Percentiles rank a stretch among this genome's conserved stretches.
These are phyloP conservation scores for Philopotamus ludificatus DNA, from an alignment of 1,140 invertebrate species.

Conservation along the genomic window DNA sequence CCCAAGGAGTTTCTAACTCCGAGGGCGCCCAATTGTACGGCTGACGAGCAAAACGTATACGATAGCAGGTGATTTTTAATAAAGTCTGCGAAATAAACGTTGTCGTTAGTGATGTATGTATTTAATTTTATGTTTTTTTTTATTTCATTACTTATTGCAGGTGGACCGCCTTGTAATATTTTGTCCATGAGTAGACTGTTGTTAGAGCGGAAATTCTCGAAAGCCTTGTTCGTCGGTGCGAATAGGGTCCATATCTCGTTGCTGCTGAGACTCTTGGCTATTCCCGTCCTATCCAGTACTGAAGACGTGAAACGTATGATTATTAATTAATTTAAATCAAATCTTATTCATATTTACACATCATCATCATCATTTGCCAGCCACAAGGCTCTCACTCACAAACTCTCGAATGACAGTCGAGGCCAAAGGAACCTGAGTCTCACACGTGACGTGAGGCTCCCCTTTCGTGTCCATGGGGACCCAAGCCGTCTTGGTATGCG, in stretches of 20 bases:
- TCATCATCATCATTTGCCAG: too few relatives aligned
- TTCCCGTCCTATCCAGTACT: conserved; percentile 28
- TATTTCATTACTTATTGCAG: conserved; percentile 9
- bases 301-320: conserved; percentile 12
- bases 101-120: background rate
- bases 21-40: background rate
- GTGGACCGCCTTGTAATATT: conserved; percentile 9
- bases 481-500: too few relatives aligned
- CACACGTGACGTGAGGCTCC: too few relatives aligned
- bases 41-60: conserved; percentile 1
- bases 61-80: conserved; percentile 15
- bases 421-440: too few relatives aligned
- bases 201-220: conserved; percentile 16
- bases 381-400: too few relatives aligned
- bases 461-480: too few relatives aligned
- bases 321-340: too few relatives aligned
- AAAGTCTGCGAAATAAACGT: conserved; percentile 1
- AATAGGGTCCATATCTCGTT: conserved; percentile 35
- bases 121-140: background rate
- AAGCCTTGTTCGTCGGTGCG: conserved; percentile 34
- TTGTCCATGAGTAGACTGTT: conserved; percentile 12
- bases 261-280: background rate
- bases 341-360: too few relatives aligned
- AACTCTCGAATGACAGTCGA: too few relatives aligned
- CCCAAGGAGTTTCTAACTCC: conserved; percentile 5